phyloP scores from a whole-genome alignment of 2,797 vertebrate genomes.

The Tragopan temminckii region DNA sequence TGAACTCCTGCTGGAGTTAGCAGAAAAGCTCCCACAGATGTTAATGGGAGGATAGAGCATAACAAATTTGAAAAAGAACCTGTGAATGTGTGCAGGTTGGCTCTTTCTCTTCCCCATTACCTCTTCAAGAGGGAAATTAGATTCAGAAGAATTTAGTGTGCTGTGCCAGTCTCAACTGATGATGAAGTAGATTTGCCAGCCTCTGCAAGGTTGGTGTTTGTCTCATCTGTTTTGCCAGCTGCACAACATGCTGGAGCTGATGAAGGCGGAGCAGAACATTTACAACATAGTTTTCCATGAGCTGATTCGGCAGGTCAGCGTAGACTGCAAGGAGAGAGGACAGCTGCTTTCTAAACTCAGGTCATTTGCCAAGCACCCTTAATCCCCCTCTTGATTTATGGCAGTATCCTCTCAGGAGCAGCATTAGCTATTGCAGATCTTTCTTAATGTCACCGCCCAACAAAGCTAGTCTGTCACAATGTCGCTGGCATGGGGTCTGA shows the following conservation, averaged over 20 bases:
- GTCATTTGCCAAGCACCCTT: conserved; percentile 58
- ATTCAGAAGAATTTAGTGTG: not conserved
- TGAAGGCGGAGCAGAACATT: conserved; percentile 90
- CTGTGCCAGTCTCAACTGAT: not conserved
- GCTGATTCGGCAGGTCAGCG: conserved; percentile 91
- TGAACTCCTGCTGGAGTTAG: not conserved
- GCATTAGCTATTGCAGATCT: not conserved
- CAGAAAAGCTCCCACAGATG: not conserved
- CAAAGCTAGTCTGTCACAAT: not conserved
- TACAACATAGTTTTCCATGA: conserved; percentile 93
- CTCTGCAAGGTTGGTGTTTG: not conserved
- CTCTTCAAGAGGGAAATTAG: not conserved
- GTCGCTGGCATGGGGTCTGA: not conserved
- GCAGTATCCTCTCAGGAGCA: not conserved
- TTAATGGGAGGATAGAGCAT: not conserved
- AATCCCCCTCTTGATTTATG: not conserved
- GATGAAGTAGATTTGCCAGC: not conserved
- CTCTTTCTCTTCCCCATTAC: not conserved
- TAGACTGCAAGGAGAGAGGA: conserved; percentile 90
- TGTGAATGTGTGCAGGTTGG: not conserved
- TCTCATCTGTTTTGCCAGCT: conserved; percentile 80
- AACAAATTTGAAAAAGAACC: not conserved
- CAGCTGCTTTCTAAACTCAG: conserved; percentile 92
- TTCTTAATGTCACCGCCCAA: not conserved
- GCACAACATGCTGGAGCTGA: conserved; percentile 85